Conservation (phyloP, 2,888 invertebrate genomes). For the Oxytorus armatus region DNA sequence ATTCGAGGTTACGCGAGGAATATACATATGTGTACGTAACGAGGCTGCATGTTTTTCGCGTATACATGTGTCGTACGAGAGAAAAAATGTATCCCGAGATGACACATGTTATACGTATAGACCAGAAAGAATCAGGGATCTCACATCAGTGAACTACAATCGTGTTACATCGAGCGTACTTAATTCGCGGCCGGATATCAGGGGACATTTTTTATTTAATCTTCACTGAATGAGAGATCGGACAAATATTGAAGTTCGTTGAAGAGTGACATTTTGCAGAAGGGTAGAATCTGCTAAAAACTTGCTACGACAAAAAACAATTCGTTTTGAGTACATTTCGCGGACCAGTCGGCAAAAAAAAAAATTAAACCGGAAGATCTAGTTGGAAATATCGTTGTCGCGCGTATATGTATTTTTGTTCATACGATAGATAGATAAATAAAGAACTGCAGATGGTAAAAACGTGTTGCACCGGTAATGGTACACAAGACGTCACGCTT, state of each 20-base stretch:
- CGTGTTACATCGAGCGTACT: slow-evolving; percentile 63
- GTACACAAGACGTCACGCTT: slow-evolving; percentile 2
- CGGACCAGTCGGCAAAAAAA: background rate
- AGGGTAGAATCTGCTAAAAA: slow-evolving; percentile 11
- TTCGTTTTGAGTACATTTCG: background rate
- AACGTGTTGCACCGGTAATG: slow-evolving; percentile 27
- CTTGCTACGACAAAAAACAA: background rate
- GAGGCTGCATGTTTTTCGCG: slow-evolving; percentile 6
- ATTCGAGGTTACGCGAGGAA: slow-evolving; percentile 25
- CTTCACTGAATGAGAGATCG: slow-evolving; percentile 31
- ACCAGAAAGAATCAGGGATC: slow-evolving; percentile 56
- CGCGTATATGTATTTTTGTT: background rate
- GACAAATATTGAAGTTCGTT: slow-evolving; percentile 37
- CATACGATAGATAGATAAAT: slow-evolving; percentile 44
- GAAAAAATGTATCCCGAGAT: slow-evolving; percentile 35
- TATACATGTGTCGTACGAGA: slow-evolving; percentile 11
- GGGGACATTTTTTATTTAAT: slow-evolving; percentile 32
- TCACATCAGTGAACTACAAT: slow-evolving; percentile 67
- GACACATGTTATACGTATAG: slow-evolving; percentile 58
- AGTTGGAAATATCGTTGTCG: background rate
- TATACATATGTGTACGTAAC: background rate
- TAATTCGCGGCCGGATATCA: slow-evolving; percentile 54
- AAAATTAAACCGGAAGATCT: background rate
- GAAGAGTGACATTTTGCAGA: slow-evolving; percentile 28
- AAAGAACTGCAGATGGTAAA: slow-evolving; percentile 6